Evolutionary conservation across 2,888 invertebrate species (phyloP), one percentile per base, ranked within the genome.

Genomic region (Drosophila fungiperda): DNA sequence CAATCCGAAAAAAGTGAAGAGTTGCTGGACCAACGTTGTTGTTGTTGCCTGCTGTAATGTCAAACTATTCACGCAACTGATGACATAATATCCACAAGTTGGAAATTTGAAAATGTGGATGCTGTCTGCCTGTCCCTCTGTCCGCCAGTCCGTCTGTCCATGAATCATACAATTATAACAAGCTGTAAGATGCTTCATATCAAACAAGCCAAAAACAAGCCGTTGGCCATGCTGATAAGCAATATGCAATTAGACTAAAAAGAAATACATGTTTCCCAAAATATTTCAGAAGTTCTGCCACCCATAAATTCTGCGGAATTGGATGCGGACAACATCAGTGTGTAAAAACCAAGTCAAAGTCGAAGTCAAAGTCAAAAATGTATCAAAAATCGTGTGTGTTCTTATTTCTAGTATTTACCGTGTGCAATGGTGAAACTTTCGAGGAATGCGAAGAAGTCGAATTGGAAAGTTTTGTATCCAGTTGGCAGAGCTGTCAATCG

Each of bases 371-470:
- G 6, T 29, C 29, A 29, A 29, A 29, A 65, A 83, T 83, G 83
- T 62, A 15, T 48, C 78, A 72, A 72, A 84, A 73, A 78, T 68
- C 68, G 57, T 40, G 49, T n/a, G 26, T 70, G 6, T 38, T 68
- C 23, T 67, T 62, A 29, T 38, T 54, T 2, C 38, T 70, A 33
- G 20, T 53, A 42, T 23, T 64, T 11, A 11, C 32, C 17, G 2
- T 26, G 1, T 55, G 48, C 49, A 38, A 35, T 12, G 70, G 55
- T 17, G 78, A 68, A 0, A 42, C 29, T 12, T 92, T 82, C 32
- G 78, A 81, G 5, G 91, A 92, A 72, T 92, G 92, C 58, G 73
- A 86, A 1, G 83, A 73, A 1, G 52, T 73, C 0, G 71, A 71
- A 0, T 57, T 69, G 0, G 83, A 83, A 4, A 79, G 80, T 1